Base-by-base conservation (phyloP, 2,888 invertebrate genomes). In the Ennomos quercinarius region DNA sequence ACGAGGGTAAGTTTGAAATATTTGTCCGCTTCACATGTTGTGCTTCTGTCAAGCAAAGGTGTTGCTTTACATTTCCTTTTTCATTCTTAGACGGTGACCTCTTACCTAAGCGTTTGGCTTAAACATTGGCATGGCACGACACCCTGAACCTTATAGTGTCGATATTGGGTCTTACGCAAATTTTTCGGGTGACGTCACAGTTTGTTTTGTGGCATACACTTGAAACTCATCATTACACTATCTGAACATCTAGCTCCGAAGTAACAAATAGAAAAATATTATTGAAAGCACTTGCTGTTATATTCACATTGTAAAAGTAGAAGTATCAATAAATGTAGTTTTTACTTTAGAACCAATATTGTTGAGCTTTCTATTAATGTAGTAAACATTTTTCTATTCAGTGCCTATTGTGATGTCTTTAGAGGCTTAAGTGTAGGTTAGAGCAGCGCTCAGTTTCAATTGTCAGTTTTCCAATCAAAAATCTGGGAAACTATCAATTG, bases 1-100 rank as follows among this genome's bases (percentile, higher is more conserved):
- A 96, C 97, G 85, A 95, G 98, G 97, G 98, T 98, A 95, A 98
- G 97, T 95, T n/a, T 70, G 35, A 42, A 76, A 76, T 74, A 70
- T 50, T 67, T 68, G 45, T 68, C 73, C 52, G 67, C 64, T 75
- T 80, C 74, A 65, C 73, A 71, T 76, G 80, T 82, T 89, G 81
- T 88, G 90, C 90, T 89, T 89, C 72, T 81, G 81, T 80, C 76
- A 80, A 88, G 85, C 85, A 83, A 83, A 85, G 91, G 90, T 92
- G 89, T 91, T 87, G 91, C 90, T 92, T 91, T 86, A 80, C 77
- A 81, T 83, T 88, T 88, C 83, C 80, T 86, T 83, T 86, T 87
- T 77, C 81, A 82, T 83, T 89, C 85, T 86, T 86, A 86, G 80
- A 80, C 77, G 88, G 88, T 89, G 81, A 84, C 76, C 80, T 88